Percentiles rank a stretch among this genome's conserved stretches.
Evolutionary conservation across 2,888 invertebrate genomes (phyloP).

Genomic region (Nomada fucata): DNA sequence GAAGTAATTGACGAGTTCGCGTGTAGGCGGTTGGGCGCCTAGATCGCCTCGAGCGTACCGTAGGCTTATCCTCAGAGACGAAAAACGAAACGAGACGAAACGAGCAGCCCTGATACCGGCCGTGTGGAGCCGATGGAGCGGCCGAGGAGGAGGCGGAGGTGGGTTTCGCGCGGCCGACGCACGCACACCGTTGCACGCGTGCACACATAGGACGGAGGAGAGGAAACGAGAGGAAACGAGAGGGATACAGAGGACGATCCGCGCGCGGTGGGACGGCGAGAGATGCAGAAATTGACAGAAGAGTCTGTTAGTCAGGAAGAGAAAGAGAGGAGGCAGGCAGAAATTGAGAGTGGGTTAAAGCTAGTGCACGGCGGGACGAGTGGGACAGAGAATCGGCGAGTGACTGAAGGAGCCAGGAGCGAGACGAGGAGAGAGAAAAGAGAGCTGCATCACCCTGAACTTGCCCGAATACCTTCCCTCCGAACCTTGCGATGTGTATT

Average conservation of each 20-base stretch:
- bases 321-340: conserved; percentile 27
- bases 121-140: conserved; percentile 30
- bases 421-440: conserved; percentile 29
- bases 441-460: conserved; percentile 78
- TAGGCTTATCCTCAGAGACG: conserved; percentile 73
- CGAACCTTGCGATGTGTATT: conserved; percentile 74
- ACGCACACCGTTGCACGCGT: neutral
- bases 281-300: conserved; percentile 53
- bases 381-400: conserved; percentile 54
- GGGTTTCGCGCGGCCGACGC: conserved; percentile 51
- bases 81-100: conserved; percentile 74
- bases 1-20: conserved; percentile 83
- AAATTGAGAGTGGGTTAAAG: conserved; percentile 55
- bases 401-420: conserved; percentile 30
- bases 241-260: conserved; percentile 28
- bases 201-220: neutral
- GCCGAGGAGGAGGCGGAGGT: conserved; percentile 35
- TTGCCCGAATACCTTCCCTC: conserved; percentile 79
- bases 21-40: conserved; percentile 80
- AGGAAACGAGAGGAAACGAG: conserved; percentile 58
- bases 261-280: conserved; percentile 6
- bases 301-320: conserved; percentile 47
- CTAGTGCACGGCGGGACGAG: conserved; percentile 1
- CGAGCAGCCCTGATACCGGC: conserved; percentile 56
- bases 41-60: conserved; percentile 78